These are phyloP conservation scores for Ditylenchus weischeri DNA, from an alignment of 2,888 invertebrate genomes.

Conservation along the genomic window DNA sequence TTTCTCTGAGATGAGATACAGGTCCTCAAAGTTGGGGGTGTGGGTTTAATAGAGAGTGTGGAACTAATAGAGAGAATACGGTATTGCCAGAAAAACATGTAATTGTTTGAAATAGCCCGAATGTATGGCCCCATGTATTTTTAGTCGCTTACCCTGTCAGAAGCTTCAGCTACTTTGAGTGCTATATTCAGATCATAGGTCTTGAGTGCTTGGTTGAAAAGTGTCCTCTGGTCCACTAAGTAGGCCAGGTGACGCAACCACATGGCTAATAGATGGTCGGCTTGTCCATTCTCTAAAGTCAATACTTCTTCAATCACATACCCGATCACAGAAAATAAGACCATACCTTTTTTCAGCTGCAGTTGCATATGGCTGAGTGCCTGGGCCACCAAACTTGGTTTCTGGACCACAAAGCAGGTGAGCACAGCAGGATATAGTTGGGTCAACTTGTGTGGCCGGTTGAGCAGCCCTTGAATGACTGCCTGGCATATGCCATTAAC, in stretches of 20 bases:
- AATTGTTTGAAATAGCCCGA: too few species aligned
- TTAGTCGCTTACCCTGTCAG: constrained; percentile 30
- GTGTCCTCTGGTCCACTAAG: constrained; percentile 42
- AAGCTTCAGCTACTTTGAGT: constrained; percentile 42
- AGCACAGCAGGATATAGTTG: constrained; percentile 29
- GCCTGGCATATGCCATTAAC: constrained; percentile 6
- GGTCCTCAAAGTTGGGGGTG: too few species aligned
- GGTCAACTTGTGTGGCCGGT: constrained; percentile 5
- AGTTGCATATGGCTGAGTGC: constrained; percentile 32
- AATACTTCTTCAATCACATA: background rate
- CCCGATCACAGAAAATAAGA: background rate
- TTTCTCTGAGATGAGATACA: too few species aligned
- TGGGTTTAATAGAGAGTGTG: too few species aligned
- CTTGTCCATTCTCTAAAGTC: constrained; percentile 9
- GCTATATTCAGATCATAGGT: constrained; percentile 51
- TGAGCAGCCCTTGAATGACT: constrained; percentile 2
- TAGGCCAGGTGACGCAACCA: constrained; percentile 48
- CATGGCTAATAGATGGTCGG: constrained; percentile 22
- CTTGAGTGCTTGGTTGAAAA: constrained; percentile 48
- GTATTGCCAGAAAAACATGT: too few species aligned
- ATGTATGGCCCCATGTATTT: background rate
- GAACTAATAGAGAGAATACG: too few species aligned
- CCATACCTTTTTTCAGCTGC: constrained; percentile 19
- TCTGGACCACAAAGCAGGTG: constrained; percentile 36
- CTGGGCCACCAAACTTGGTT: constrained; percentile 20